Conservation (phyloP, 2,888 invertebrate genomes). For the Arrhopalites spinosus region DNA sequence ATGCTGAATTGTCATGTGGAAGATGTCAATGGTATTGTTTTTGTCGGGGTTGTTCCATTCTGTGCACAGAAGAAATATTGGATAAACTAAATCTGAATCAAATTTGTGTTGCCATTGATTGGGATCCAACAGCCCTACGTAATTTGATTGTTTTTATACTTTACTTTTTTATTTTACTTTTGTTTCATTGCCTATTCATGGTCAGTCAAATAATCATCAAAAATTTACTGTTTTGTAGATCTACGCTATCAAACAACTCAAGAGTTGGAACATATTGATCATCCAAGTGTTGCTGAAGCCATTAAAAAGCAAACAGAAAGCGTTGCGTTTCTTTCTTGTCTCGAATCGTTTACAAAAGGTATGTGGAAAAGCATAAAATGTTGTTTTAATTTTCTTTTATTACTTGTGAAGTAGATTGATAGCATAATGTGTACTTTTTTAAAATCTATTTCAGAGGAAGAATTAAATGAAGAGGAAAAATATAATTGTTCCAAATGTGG, state of each 20-base stretch:
- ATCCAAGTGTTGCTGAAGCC: constrained; percentile 73
- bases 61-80: constrained; percentile 63
- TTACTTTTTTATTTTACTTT: too few relatives aligned
- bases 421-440: too few relatives aligned
- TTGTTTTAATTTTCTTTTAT: too few relatives aligned
- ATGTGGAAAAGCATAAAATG: too few relatives aligned
- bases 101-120: constrained; percentile 81
- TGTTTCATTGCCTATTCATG: too few relatives aligned
- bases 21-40: constrained; percentile 77
- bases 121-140: constrained; percentile 93
- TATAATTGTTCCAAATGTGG: constrained; percentile 86
- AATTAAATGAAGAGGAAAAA: constrained; percentile 74
- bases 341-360: constrained; percentile 80
- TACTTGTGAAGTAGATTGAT: too few relatives aligned
- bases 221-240: too few relatives aligned
- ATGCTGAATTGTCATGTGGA: constrained; percentile 74
- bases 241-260: constrained; percentile 80
- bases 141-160: too few relatives aligned
- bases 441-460: constrained; percentile 66
- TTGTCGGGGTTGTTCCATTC: constrained; percentile 83
- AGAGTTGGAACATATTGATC: constrained; percentile 78
- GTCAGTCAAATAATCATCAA: too few relatives aligned
- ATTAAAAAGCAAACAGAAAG: constrained; percentile 78
- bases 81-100: constrained; percentile 57
- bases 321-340: constrained; percentile 80